Evolutionary conservation across 2,888 invertebrate genomes (phyloP), one percentile per base, ranked within the genome.

Genomic region (Camponotus fellah): DNA sequence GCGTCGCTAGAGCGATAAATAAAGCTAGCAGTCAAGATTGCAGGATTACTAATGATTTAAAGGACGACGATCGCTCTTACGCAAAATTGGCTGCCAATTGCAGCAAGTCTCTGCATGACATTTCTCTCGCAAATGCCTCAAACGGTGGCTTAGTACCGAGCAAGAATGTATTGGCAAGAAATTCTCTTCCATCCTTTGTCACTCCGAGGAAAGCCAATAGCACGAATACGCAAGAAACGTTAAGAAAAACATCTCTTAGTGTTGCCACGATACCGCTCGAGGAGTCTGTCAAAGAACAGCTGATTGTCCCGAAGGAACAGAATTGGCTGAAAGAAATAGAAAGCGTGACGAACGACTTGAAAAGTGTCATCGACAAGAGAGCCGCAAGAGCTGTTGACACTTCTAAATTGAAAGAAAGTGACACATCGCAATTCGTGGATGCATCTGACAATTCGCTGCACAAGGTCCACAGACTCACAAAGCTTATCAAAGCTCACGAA

Each of bases 361-460:
- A 76, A 32, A 80, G 43, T 10, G 62, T 66, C 17, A 46, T 69
- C 17, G 21, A 53, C 21, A 82, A 43, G 53, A 34, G 40, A n/a
- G 64, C 69, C 6, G 14, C 71, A 14, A 87, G 34, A 56, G 32
- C 12, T 46, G 26, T 17, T 3, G 65, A 82, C 2, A 14, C 43
- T 5, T 21, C 17, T 0, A 60, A 26, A 9, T 9, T 32, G 40
- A 46, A 64, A 17, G 77, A 84, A 9, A 75, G 8, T 21, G 14
- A 64, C 10, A 17, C 72, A 40, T 12, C 75, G 8, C 75, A 85
- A 9, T 65, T 64, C 17, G 69, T 68, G 32, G 62, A 68, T 2
- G 83, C 85, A 71, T 81, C 34, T 4, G 80, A 83, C 0, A 66
- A 82, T 26, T 89, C 88, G 87, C 6, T 91, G 66, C 87, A 90